Percentiles rank a stretch among this genome's conserved stretches.
phyloP scores from a whole-genome alignment of 1,140 invertebrate species.

The Caerostris darwini region DNA sequence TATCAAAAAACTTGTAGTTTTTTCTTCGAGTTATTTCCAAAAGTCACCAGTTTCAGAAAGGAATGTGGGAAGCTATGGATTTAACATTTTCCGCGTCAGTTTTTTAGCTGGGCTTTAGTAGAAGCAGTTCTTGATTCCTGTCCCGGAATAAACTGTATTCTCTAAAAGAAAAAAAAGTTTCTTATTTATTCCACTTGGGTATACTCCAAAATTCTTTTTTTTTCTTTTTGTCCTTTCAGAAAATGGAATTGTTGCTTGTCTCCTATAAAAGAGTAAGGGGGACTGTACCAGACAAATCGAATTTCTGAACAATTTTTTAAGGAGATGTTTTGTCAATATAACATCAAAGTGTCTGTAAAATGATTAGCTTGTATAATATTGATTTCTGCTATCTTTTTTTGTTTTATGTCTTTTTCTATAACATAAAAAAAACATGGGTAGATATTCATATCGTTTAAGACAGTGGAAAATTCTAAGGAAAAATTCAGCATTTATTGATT shows the following conservation, averaged over 20 bases:
- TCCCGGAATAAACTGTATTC: conserved; percentile 13
- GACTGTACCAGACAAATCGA: neutral
- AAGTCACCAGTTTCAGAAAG: conserved; percentile 43
- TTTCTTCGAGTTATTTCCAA: neutral
- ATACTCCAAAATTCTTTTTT: neutral
- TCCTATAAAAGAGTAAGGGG: neutral
- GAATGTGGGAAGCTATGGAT: conserved; percentile 27
- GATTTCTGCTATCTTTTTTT: neutral
- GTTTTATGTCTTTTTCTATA: neutral
- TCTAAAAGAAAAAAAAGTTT: neutral
- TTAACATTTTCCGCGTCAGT: conserved; percentile 29
- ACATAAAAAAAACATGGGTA: neutral
- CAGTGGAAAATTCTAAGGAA: too few relatives aligned
- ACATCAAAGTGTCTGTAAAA: neutral
- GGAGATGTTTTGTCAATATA: neutral
- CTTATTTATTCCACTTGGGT: conserved; percentile 41
- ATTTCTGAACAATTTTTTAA: neutral
- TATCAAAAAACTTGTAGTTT: neutral
- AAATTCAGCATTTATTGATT: too few relatives aligned
- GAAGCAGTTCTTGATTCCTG: neutral
- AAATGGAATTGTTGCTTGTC: conserved; percentile 27
- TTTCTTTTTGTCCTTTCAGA: neutral
- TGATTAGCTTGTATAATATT: neutral
- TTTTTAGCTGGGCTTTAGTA: neutral
- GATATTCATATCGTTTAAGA: too few relatives aligned